Base-by-base conservation (phyloP, 1,140 invertebrate species). In the Trypoxylus dichotomus region DNA sequence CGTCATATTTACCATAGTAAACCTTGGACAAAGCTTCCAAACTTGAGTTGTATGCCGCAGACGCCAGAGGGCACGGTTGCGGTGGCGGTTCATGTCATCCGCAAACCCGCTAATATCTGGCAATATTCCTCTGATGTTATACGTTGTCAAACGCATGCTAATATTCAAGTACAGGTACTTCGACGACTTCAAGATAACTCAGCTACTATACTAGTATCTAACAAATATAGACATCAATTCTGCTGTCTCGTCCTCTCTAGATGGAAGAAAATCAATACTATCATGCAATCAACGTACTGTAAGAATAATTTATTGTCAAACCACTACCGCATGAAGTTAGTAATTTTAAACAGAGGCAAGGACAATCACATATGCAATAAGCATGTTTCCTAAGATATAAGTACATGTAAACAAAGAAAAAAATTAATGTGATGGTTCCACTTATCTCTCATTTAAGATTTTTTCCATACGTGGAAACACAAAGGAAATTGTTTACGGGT, bases 1-100 rank as follows among this genome's bases (percentile, higher is more conserved):
- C 76, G 42, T 79, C 79, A 75, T 80, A 76, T 80, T 80, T 80
- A 79, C 79, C 74, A 76, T 72, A 47, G 41, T 32, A 72, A 77
- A 68, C 75, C 78, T 80, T 80, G 79, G 79, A 80, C 79, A 80
- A 80, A 80, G 79, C 79, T 75, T 42, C 71, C 75, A 63, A 80
- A 80, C 77, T 80, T 80, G 79, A 76, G 74, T 1, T 8, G 60
- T 79, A 76, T 29, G 54, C 75, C 79, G 77, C 77, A 60, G 60
- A 78, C 79, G 79, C 79, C 76, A 75, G 77, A 76, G 77, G 79
- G 76, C 77, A 75, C 60, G 19, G 77, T 60, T 78, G 76, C 73
- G 77, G 76, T 77, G 54, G 74, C 43, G 75, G 77, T 63, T 63
- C 60, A 72, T 80, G 79, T 80, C 79, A 80, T 80, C 79, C 78